Evolutionary conservation across 2,797 vertebrate species (phyloP).

Genomic region (Sitta carolinensis): DNA sequence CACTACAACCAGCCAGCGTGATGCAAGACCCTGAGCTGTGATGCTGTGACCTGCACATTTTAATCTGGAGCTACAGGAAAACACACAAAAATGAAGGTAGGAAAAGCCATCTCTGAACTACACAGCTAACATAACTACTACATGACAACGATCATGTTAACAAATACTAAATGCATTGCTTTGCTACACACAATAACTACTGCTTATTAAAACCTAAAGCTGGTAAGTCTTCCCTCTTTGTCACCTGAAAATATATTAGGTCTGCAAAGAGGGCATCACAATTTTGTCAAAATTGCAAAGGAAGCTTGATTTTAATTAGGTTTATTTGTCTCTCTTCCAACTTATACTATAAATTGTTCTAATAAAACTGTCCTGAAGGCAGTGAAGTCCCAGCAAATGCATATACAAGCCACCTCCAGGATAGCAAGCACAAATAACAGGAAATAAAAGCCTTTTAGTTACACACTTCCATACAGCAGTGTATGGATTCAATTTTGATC

Average conservation of each 20-base stretch:
- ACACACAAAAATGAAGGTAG: neutral
- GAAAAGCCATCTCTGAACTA: neutral
- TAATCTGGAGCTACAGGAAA: neutral
- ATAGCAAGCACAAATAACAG: neutral
- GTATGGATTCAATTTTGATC: neutral
- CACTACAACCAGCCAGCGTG: accelerated
- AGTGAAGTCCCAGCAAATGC: neutral
- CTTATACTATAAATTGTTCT: neutral
- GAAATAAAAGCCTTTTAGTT: neutral
- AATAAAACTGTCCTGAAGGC: neutral
- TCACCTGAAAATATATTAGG: neutral
- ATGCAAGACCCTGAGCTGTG: neutral
- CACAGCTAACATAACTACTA: neutral
- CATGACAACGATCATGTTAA: neutral
- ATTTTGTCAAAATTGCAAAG: neutral
- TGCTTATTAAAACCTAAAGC: neutral
- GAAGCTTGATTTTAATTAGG: neutral
- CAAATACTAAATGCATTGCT: neutral
- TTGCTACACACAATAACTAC: neutral
- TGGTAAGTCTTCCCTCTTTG: neutral
- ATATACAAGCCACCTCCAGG: neutral
- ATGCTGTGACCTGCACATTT: neutral
- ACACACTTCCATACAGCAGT: neutral
- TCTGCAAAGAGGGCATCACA: neutral
- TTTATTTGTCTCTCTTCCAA: neutral